These are phyloP conservation scores for Neoitamus cyanurus DNA, from an alignment of 2,888 invertebrate genomes.

Conservation along the genomic window DNA sequence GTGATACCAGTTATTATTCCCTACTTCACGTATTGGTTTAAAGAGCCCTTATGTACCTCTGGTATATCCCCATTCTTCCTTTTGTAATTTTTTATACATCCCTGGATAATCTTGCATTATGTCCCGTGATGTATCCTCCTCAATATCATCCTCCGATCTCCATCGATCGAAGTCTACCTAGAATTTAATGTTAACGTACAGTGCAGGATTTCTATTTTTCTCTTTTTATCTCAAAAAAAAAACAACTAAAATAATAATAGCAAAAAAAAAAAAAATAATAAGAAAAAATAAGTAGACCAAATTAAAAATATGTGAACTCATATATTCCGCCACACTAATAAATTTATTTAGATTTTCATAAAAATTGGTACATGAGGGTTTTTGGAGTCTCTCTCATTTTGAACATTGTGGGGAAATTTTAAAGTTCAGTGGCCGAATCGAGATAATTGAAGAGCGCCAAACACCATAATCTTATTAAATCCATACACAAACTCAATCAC, in stretches of 20 bases:
- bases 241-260: background rate
- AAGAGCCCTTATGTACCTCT: conserved; percentile 72
- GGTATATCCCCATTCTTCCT: conserved; percentile 81
- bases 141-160: conserved; percentile 78
- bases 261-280: background rate
- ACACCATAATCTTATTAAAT: too few species aligned
- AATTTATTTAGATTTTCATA: too few species aligned
- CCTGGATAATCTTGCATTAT: conserved; percentile 82
- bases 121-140: conserved; percentile 76
- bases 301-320: too few species aligned
- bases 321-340: too few species aligned
- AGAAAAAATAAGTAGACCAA: background rate
- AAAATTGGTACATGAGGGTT: too few species aligned
- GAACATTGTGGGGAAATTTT: too few species aligned
- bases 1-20: background rate
- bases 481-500: too few species aligned
- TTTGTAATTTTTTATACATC: conserved; percentile 77
- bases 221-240: background rate
- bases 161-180: conserved; percentile 92
- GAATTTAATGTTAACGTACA: conserved; percentile 36
- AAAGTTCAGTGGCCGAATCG: too few species aligned
- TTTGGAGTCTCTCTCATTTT: too few species aligned
- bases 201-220: background rate
- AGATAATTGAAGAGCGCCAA: too few species aligned
- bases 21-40: too few species aligned